Evolutionary conservation across 2,797 vertebrate species (phyloP), one percentile per base, ranked within the genome.

Genomic region (Mustela erminea): DNA sequence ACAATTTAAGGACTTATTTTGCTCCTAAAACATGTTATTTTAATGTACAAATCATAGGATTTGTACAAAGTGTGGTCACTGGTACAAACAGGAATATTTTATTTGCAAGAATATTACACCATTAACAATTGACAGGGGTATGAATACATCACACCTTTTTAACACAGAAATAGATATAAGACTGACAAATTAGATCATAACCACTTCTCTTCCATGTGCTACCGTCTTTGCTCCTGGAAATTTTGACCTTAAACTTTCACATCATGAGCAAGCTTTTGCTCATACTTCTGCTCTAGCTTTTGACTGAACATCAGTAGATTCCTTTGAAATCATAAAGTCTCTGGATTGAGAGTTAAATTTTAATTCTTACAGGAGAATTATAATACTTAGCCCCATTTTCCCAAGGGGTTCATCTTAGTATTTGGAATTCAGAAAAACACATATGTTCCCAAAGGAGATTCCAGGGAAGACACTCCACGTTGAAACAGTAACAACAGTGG

Each of bases 21-120:
- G 35, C 93, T 88, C 80, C 82, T 91, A 74, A 95, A 93, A 84
- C 93, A 74, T 87, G 43, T 78, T 88, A 88, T 93, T 96, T 70
- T 68, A 85, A 60, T 91, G 60, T 35, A 80, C 46, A 83, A 96
- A 95, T 58, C 49, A 86, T 52, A 89, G 35, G 46, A 78, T 43
- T 62, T 83, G 35, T 54, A 72, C 41, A 56, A 77, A 77, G 43
- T 77, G 1, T 41, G 93, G 27, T 68, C 88, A 68, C 46, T 23
- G 52, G 32, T 91, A 93, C 88, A 91, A 66, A 85, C n/a, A 35
- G 58, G 38, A 81, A 95, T 94, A 82, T 60, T 88, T 38, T 78
- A 68, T 92, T 96, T 87, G 27, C 62, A 58, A 68, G 60, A 95
- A 91, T 84, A 38, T 91, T 12, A 81, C 64, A 92, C 64, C 38